These are phyloP conservation scores for Anguilla pacifica DNA, from an alignment of 2,797 vertebrate species.

Conservation along the genomic window DNA sequence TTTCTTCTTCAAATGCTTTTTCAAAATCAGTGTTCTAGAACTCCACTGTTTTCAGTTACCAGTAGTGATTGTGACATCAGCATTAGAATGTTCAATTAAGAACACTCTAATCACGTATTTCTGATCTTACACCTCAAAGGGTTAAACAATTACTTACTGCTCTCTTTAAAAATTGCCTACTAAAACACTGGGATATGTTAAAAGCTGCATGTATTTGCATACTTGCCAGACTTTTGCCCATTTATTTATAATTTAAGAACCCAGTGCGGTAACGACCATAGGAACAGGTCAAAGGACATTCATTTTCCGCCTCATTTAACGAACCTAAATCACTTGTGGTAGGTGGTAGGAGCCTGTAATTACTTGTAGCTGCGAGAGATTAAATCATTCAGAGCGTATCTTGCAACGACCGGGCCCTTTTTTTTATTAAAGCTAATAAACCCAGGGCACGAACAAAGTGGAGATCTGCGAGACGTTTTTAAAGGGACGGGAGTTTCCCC, in stretches of 20 bases:
- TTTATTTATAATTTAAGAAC: not conserved
- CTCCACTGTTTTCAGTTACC: no score
- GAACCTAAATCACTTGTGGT: not conserved
- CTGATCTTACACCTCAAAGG: no score
- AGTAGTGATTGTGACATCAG: no score
- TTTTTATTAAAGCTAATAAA: conserved; percentile 8
- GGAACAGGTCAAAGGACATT: not conserved
- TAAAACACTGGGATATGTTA: not conserved
- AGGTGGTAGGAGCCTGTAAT: not conserved
- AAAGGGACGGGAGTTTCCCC: not conserved
- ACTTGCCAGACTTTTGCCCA: not conserved
- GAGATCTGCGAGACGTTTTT: not conserved
- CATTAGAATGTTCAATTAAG: no score
- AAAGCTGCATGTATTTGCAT: not conserved
- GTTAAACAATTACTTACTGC: not conserved
- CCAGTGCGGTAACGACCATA: not conserved
- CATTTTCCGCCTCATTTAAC: not conserved
- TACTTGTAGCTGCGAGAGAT: not conserved
- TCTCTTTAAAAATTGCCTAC: not conserved
- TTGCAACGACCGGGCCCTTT: not conserved
- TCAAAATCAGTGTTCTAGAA: no score
- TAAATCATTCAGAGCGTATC: not conserved
- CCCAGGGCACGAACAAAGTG: not conserved
- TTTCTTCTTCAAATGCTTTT: no score
- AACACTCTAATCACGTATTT: no score